Evolutionary conservation across 2,113 vertebrate species (phyloP).

Genomic region (Brachypodius melanocephalos): DNA sequence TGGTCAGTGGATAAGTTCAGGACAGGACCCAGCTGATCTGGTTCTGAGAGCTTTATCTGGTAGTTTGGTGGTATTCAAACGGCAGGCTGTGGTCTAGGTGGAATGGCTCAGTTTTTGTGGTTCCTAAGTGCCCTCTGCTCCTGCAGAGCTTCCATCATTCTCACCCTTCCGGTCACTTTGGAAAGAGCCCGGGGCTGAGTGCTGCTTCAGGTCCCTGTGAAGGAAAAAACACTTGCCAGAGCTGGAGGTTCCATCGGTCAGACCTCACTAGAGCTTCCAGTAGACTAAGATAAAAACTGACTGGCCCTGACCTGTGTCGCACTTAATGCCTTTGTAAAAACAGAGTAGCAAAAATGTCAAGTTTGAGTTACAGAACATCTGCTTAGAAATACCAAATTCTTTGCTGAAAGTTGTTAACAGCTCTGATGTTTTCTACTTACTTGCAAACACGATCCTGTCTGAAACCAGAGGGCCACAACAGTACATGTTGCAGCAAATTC

Average conservation of each 20-base stretch:
- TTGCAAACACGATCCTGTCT: not conserved
- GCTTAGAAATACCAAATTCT: not conserved
- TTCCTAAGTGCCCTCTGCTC: not conserved
- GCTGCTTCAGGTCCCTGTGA: not conserved
- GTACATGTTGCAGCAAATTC: not conserved
- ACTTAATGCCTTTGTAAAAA: not conserved
- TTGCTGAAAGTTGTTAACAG: not conserved
- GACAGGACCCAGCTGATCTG: not conserved
- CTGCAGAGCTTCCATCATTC: not conserved
- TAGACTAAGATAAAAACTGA: not conserved
- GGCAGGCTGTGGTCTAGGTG: not conserved
- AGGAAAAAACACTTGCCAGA: not conserved
- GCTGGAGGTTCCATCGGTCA: not conserved
- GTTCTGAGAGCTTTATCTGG: not conserved
- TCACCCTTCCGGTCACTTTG: not conserved
- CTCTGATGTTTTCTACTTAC: not conserved
- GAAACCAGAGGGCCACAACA: not conserved
- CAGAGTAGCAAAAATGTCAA: not conserved
- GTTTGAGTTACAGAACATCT: not conserved
- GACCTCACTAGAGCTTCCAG: not conserved
- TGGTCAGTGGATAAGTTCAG: not conserved
- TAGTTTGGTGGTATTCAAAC: not conserved
- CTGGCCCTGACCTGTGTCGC: not conserved
- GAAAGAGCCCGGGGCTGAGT: fast-evolving
- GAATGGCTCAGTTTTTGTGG: not conserved